phyloP scores from a whole-genome alignment of 2,797 vertebrate genomes.

The Sparus aurata region DNA sequence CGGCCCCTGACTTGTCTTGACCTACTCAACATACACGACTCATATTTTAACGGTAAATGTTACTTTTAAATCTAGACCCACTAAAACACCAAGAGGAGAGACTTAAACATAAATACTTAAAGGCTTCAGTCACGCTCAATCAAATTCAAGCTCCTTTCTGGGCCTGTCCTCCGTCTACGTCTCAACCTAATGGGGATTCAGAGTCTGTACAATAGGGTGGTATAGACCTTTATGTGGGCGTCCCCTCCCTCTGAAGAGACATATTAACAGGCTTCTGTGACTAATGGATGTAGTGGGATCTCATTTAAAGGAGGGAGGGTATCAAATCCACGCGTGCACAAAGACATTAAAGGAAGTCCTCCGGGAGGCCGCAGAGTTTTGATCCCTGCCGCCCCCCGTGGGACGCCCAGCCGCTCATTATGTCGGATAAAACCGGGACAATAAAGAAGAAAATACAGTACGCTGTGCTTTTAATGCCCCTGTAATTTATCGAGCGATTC shows the following conservation, averaged over 20 bases:
- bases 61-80: not conserved
- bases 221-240: conserved; percentile 37
- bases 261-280: conserved; percentile 67
- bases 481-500: conserved; percentile 47
- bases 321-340: conserved; percentile 69
- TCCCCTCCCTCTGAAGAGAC: conserved; percentile 59
- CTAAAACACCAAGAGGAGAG: not conserved
- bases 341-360: conserved; percentile 72
- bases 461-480: conserved; percentile 31
- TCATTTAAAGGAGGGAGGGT: conserved; percentile 72
- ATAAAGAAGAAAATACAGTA: conserved; percentile 47
- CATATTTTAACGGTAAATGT: not conserved
- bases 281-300: conserved; percentile 74
- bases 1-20: not conserved
- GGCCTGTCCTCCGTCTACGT: not conserved
- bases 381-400: conserved; percentile 61
- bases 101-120: not conserved
- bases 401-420: conserved; percentile 60
- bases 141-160: not conserved
- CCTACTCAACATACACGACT: not conserved
- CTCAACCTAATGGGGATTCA: conserved; percentile 16
- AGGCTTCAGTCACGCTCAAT: not conserved
- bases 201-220: conserved; percentile 36
- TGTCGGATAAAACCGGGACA: conserved; percentile 44
- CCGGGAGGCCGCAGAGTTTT: conserved; percentile 70